Percentiles rank a stretch among this genome's conserved stretches.
Evolutionary conservation across 2,888 invertebrate species (phyloP).

Genomic region (Trachelus troglodyta): DNA sequence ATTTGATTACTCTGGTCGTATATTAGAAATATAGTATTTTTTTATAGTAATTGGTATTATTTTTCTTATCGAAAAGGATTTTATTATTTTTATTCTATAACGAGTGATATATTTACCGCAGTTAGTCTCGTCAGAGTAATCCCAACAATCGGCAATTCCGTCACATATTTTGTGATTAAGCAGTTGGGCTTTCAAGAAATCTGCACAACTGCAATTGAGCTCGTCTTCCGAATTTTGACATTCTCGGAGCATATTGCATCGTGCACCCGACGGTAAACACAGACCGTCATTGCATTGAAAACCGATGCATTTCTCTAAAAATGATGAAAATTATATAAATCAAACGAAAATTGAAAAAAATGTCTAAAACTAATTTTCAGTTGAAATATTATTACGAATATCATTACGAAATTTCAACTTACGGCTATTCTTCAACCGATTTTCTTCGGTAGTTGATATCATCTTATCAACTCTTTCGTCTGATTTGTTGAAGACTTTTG

Average conservation of each 20-base stretch:
- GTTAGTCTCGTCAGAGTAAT: constrained; percentile 81
- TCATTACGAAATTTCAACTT: constrained; percentile 3
- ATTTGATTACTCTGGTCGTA: constrained; percentile 1
- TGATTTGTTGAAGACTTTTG: constrained; percentile 74
- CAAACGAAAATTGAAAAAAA: constrained; percentile 17
- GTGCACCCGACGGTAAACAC: constrained; percentile 74
- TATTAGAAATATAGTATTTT: constrained; percentile 7
- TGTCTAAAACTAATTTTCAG: constrained; percentile 15
- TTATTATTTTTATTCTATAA: neutral
- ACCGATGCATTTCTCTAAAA: constrained; percentile 65
- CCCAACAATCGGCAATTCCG: constrained; percentile 83
- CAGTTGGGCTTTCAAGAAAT: constrained; percentile 77
- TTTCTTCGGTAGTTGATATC: constrained; percentile 41
- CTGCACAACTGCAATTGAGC: constrained; percentile 79
- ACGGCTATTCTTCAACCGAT: neutral
- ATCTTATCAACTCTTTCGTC: constrained; percentile 43
- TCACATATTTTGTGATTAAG: constrained; percentile 82
- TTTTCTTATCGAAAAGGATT: neutral
- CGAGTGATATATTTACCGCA: constrained; percentile 71
- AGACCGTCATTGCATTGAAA: constrained; percentile 74
- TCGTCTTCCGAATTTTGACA: constrained; percentile 80
- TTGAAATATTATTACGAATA: constrained; percentile 11
- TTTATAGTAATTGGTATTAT: constrained; percentile 6
- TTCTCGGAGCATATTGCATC: constrained; percentile 79
- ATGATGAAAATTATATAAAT: constrained; percentile 51